Conservation (phyloP, 1,140 invertebrate species). For the Mamestra configurata region DNA sequence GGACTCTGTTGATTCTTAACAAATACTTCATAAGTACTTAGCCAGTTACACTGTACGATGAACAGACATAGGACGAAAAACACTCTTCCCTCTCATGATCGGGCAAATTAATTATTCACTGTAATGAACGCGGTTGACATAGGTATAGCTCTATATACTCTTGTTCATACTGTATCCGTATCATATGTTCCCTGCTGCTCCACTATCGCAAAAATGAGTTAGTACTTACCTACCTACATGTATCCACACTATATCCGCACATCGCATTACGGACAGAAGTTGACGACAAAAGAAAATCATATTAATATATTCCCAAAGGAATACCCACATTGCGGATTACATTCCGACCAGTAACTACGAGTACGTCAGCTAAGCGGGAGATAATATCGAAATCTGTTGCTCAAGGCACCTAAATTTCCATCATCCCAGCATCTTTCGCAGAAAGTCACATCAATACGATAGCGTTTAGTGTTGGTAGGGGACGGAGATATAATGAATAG, state of each 20-base stretch:
- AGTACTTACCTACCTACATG: neutral
- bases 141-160: neutral
- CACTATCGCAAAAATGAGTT: slow-evolving; percentile 10
- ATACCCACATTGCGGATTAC: slow-evolving; percentile 38
- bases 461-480: slow-evolving; percentile 51
- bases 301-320: slow-evolving; percentile 45
- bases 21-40: slow-evolving; percentile 51
- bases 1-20: slow-evolving; percentile 49
- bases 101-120: slow-evolving; percentile 33
- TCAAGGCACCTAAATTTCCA: slow-evolving; percentile 58
- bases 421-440: slow-evolving; percentile 59
- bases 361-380: slow-evolving; percentile 27
- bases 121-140: slow-evolving; percentile 40
- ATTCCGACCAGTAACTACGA: slow-evolving; percentile 37
- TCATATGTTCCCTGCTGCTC: neutral
- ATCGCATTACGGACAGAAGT: slow-evolving; percentile 12
- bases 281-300: slow-evolving; percentile 45
- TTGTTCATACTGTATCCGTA: neutral
- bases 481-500: slow-evolving; percentile 63
- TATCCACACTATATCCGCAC: neutral
- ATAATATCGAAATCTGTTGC: slow-evolving; percentile 49
- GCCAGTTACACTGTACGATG: slow-evolving; percentile 1
- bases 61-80: slow-evolving; percentile 6
- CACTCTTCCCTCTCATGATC: slow-evolving; percentile 2
- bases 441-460: slow-evolving; percentile 60